Evolutionary conservation across 1,140 invertebrate species (phyloP).

Genomic region (Oppia nitens): DNA sequence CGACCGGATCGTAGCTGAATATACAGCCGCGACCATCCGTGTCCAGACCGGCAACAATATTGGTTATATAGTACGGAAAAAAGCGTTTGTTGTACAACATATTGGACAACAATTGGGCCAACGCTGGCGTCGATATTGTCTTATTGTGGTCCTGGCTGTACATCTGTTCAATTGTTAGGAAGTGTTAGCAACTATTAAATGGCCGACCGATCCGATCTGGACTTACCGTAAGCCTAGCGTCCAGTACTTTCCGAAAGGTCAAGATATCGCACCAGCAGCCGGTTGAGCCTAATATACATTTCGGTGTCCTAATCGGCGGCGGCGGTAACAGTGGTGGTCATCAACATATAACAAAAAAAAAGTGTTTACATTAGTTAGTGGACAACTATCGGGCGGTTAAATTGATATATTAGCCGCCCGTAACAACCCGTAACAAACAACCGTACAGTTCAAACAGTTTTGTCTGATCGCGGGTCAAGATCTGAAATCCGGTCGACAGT

Average conservation of each 20-base stretch:
- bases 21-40: slow-evolving; percentile 32
- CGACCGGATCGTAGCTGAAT: slow-evolving; percentile 32
- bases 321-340: slow-evolving; percentile 8
- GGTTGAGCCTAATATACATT: slow-evolving; percentile 66
- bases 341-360: neutral
- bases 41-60: slow-evolving; percentile 71
- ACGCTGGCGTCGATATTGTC: slow-evolving; percentile 72
- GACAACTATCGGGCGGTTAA: neutral
- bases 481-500: slow-evolving; percentile 72
- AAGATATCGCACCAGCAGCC: slow-evolving; percentile 98
- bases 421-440: too few relatives aligned
- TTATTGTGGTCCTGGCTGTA: slow-evolving; percentile 91
- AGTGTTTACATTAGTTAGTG: neutral
- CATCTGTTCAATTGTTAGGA: slow-evolving; percentile 41
- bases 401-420: slow-evolving; percentile 31
- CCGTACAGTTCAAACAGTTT: slow-evolving; percentile 68
- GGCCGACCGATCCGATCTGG: neutral
- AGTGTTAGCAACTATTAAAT: neutral
- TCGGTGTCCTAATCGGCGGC: slow-evolving; percentile 42
- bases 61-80: slow-evolving; percentile 95
- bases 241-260: slow-evolving; percentile 65
- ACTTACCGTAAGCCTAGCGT: slow-evolving; percentile 60
- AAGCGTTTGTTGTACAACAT: slow-evolving; percentile 93
- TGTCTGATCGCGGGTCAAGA: slow-evolving; percentile 68
- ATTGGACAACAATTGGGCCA: slow-evolving; percentile 86